phyloP scores from a whole-genome alignment of 1,140 invertebrate species.

The Lasioglossum albipes region DNA sequence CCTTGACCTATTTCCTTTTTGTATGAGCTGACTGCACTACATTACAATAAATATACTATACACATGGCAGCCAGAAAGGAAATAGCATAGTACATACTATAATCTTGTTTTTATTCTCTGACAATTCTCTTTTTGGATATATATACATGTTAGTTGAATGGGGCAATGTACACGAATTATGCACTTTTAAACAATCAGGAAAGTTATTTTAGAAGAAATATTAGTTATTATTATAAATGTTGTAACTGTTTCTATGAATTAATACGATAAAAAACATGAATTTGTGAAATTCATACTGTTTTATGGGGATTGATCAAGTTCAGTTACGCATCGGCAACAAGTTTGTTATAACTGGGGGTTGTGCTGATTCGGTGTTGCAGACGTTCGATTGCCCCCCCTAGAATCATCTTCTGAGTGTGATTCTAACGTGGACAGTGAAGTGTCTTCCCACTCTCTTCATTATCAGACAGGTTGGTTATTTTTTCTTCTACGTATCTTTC shows the following conservation, averaged over 20 bases:
- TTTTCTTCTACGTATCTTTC: slow-evolving; percentile 74
- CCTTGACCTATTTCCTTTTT: slow-evolving; percentile 62
- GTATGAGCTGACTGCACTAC: slow-evolving; percentile 77
- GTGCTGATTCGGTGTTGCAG: slow-evolving; percentile 81
- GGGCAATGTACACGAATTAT: neutral
- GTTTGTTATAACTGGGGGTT: slow-evolving; percentile 68
- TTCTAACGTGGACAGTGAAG: slow-evolving; percentile 87
- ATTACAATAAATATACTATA: slow-evolving; percentile 16
- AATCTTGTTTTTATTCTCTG: slow-evolving; percentile 24
- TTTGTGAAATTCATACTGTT: neutral
- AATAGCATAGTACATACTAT: slow-evolving; percentile 43
- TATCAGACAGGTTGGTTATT: slow-evolving; percentile 86
- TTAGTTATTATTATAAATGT: neutral
- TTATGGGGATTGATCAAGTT: neutral
- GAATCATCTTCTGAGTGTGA: slow-evolving; percentile 89
- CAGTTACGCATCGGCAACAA: slow-evolving; percentile 45
- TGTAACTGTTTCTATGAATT: too few relatives aligned
- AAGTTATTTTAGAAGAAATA: slow-evolving; percentile 31
- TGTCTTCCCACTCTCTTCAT: slow-evolving; percentile 89
- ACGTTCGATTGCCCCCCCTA: slow-evolving; percentile 82
- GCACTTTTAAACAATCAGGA: slow-evolving; percentile 18
- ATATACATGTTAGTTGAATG: neutral
- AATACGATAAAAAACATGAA: neutral
- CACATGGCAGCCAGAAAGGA: slow-evolving; percentile 60
- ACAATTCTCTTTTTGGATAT: slow-evolving; percentile 35